phyloP scores from a whole-genome alignment of 2,113 vertebrate genomes.

The Sitta europaea region DNA sequence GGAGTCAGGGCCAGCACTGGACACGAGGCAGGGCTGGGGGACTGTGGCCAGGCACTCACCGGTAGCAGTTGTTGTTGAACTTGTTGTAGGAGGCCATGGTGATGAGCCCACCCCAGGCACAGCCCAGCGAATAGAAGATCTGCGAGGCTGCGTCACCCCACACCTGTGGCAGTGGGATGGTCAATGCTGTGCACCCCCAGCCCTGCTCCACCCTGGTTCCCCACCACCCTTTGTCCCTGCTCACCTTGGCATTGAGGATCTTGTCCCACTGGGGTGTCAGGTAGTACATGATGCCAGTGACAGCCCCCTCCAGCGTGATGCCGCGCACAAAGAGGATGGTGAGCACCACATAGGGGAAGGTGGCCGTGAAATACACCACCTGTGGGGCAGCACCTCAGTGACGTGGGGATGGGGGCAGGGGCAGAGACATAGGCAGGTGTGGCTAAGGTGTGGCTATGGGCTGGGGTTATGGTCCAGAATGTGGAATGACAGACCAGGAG shows the following conservation, averaged over 20 bases:
- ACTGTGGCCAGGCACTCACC: slow-evolving; percentile 53
- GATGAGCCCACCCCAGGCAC: slow-evolving; percentile 96
- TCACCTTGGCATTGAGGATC: slow-evolving; percentile 95
- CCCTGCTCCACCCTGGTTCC: fast-evolving
- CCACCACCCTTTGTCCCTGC: fast-evolving
- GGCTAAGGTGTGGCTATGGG: not conserved
- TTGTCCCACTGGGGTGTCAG: slow-evolving; percentile 97
- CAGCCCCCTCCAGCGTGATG: slow-evolving; percentile 91
- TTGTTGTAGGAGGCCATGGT: slow-evolving; percentile 99
- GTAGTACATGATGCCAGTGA: slow-evolving; percentile 93
- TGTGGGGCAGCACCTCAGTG: slow-evolving; percentile 15
- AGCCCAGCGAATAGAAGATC: slow-evolving; percentile 98
- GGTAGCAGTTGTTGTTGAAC: slow-evolving; percentile 98
- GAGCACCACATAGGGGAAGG: slow-evolving; percentile 94
- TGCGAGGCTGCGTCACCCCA: slow-evolving; percentile 98
- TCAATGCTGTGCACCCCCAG: not conserved
- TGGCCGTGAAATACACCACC: slow-evolving; percentile 98
- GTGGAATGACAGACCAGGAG: not conserved
- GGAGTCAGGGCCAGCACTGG: fast-evolving
- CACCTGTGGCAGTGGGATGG: slow-evolving; percentile 72
- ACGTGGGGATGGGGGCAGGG: fast-evolving
- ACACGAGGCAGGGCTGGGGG: fast-evolving
- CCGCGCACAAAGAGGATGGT: slow-evolving; percentile 96
- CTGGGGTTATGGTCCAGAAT: not conserved
- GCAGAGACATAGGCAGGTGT: not conserved